Evolutionary conservation across 1,140 invertebrate genomes (phyloP).

Genomic region (Dinothrombium tinctorium): DNA sequence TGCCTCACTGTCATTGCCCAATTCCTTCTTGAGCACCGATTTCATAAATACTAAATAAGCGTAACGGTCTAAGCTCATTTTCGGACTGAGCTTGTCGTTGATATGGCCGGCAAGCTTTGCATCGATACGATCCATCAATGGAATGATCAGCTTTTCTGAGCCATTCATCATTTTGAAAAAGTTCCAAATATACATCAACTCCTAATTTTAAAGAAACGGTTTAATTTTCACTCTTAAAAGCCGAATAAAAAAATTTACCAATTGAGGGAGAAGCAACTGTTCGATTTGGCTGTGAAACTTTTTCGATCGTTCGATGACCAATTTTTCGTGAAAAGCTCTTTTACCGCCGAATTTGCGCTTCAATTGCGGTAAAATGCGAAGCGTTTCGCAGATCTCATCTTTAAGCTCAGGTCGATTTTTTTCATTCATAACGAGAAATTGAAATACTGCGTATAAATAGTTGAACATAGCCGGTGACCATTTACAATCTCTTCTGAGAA

Average conservation of each 20-base stretch:
- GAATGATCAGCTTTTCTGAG: conserved; percentile 36
- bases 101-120: conserved; percentile 20
- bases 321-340: conserved; percentile 89
- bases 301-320: conserved; percentile 56
- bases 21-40: not conserved
- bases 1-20: not conserved
- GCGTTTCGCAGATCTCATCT: conserved; percentile 26
- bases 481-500: conserved; percentile 46
- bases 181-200: conserved; percentile 84
- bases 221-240: not conserved
- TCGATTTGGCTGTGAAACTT: conserved; percentile 49
- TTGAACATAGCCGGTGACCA: conserved; percentile 79
- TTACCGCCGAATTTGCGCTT: conserved; percentile 83
- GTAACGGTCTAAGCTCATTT: not conserved
- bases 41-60: conserved; percentile 4
- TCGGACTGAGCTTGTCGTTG: not conserved
- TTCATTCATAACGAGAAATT: conserved; percentile 30
- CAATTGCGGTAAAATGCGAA: conserved; percentile 38
- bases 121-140: conserved; percentile 46
- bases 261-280: conserved; percentile 45
- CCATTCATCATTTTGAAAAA: conserved; percentile 59
- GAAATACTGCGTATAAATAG: conserved; percentile 60
- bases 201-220: conserved; percentile 23
- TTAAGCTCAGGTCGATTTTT: conserved; percentile 18
- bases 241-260: conserved; percentile 22